These are phyloP conservation scores for Aegotheles bennettii DNA, from an alignment of 2,113 vertebrate species.

Conservation along the genomic window DNA sequence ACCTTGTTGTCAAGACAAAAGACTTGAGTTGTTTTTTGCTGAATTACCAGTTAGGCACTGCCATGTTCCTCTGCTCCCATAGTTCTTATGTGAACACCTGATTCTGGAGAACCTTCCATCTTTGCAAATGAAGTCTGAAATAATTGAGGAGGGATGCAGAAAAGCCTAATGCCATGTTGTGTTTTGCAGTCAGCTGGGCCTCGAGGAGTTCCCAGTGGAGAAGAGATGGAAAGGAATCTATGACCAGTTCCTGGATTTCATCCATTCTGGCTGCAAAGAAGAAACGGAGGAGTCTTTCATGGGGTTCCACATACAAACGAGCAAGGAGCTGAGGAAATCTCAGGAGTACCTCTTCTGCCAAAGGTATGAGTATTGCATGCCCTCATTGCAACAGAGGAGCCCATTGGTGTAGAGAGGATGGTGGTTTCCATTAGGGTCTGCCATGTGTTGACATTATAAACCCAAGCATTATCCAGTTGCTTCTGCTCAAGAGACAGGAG, in stretches of 20 bases:
- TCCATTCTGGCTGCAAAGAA: conserved; percentile 54
- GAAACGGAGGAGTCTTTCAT: conserved; percentile 68
- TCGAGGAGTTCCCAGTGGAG: conserved; percentile 62
- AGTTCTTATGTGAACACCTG: background rate
- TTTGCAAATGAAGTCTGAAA: background rate
- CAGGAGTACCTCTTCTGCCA: conserved; percentile 68
- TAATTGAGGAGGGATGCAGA: accelerated
- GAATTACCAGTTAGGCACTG: background rate
- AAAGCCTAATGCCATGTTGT: background rate
- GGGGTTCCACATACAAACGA: conserved; percentile 71
- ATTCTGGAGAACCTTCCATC: background rate
- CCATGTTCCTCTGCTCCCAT: background rate
- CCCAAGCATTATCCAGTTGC: background rate
- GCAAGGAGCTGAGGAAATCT: conserved; percentile 58
- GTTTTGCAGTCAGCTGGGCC: conserved; percentile 71
- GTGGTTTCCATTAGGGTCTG: background rate
- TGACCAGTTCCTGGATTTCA: conserved; percentile 68
- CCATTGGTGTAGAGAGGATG: too few species aligned
- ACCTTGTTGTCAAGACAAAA: background rate
- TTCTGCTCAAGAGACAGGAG: background rate
- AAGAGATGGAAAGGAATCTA: conserved; percentile 74
- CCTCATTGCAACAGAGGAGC: background rate
- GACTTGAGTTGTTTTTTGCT: background rate
- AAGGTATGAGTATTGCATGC: conserved; percentile 1
- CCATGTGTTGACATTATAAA: background rate